A percentile compares a stretch with the other conserved stretches of the same genome.
phyloP scores from a whole-genome alignment of 2,888 invertebrate species.

The Eupithecia pulchellata region DNA sequence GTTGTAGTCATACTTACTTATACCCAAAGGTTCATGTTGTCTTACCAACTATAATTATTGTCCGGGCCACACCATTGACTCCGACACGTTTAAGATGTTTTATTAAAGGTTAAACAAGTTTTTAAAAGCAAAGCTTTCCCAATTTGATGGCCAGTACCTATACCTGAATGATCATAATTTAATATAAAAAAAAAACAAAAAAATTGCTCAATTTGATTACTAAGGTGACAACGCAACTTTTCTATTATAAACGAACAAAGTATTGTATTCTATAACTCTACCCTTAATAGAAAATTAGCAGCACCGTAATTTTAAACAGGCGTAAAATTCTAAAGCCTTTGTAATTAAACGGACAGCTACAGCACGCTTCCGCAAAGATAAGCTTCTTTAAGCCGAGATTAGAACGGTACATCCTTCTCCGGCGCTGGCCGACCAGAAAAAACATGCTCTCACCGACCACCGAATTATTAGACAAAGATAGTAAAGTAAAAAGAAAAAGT shows the following conservation, averaged over 20 bases:
- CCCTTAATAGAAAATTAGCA: constrained; percentile 35
- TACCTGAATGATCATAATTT: not conserved
- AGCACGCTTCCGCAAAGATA: constrained; percentile 67
- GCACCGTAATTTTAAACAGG: constrained; percentile 47
- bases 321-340: constrained; percentile 61
- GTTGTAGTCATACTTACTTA: not conserved
- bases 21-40: not conserved
- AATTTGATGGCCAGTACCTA: not conserved
- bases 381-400: constrained; percentile 68
- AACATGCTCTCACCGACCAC: constrained; percentile 67
- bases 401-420: constrained; percentile 67
- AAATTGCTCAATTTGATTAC: not conserved
- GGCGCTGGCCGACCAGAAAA: constrained; percentile 65
- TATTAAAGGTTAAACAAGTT: not conserved
- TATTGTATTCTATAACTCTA: constrained; percentile 19
- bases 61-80: not conserved
- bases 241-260: not conserved
- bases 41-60: not conserved
- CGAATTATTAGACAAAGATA: constrained; percentile 70
- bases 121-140: not conserved
- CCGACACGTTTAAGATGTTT: not conserved
- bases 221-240: not conserved
- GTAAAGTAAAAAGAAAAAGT: constrained; percentile 57
- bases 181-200: not conserved
- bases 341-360: constrained; percentile 59